Conservation (phyloP, 2,888 invertebrate species). For the Drosophila algonquin region DNA sequence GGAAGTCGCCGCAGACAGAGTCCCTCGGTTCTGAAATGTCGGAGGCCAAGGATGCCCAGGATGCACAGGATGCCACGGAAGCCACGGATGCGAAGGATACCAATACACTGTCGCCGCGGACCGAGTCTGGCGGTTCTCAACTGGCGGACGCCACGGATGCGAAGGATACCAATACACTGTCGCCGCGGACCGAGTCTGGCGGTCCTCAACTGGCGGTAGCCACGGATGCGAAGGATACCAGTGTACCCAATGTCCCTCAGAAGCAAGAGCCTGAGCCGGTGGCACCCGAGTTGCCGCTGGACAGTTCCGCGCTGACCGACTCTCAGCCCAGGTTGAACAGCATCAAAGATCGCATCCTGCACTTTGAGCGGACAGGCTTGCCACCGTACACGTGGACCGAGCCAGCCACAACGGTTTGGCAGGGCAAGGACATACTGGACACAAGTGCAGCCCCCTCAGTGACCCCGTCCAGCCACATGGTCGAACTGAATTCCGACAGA, state of each 20-base stretch:
- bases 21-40: slow-evolving; percentile 19
- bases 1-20: slow-evolving; percentile 39
- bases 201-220: no score
- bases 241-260: slow-evolving; percentile 75
- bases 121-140: slow-evolving; percentile 35
- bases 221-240: not conserved
- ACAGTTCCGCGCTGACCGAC: not conserved
- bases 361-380: slow-evolving; percentile 45
- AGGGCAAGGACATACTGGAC: not conserved
- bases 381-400: slow-evolving; percentile 34
- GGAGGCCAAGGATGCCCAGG: slow-evolving; percentile 21
- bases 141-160: slow-evolving; percentile 22
- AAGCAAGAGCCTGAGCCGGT: slow-evolving; percentile 9
- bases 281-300: slow-evolving; percentile 10
- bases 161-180: no score
- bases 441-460: slow-evolving; percentile 69
- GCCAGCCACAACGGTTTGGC: not conserved
- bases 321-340: slow-evolving; percentile 44
- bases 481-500: not conserved
- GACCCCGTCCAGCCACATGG: not conserved
- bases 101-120: slow-evolving; percentile 20
- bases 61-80: slow-evolving; percentile 3
- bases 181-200: no score
- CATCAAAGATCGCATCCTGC: slow-evolving; percentile 46
- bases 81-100: slow-evolving; percentile 9